A percentile compares a stretch with the other conserved stretches of the same genome.
phyloP scores from a whole-genome alignment of 2,888 invertebrate genomes.

The Neoaliturus tenellus region DNA sequence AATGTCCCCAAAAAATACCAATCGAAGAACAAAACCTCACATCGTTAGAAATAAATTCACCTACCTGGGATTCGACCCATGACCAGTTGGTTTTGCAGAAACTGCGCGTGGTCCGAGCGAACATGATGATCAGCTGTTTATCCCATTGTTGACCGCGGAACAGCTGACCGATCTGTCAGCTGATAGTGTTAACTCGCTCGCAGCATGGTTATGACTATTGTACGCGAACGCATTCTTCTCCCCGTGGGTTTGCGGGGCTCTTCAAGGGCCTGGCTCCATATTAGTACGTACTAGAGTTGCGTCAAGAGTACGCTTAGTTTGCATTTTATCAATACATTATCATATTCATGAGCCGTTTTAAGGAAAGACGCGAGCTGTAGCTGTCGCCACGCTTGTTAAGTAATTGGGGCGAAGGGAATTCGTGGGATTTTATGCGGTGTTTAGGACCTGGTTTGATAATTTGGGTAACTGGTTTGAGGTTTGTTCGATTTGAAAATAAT shows the following conservation, averaged over 20 bases:
- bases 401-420: conserved; percentile 1
- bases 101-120: conserved; percentile 3
- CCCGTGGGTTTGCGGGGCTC: background rate
- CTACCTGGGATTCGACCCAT: conserved; percentile 56
- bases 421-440: background rate
- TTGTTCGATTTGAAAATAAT: too few relatives aligned
- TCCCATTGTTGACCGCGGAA: background rate
- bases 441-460: too few relatives aligned
- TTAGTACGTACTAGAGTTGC: background rate
- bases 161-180: background rate
- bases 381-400: conserved; percentile 1
- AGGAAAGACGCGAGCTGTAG: background rate
- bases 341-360: conserved; percentile 12
- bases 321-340: conserved; percentile 17
- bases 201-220: conserved; percentile 7
- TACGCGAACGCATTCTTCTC: background rate
- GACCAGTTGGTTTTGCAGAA: conserved; percentile 56
- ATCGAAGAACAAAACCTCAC: conserved; percentile 14
- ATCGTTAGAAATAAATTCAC: conserved; percentile 10
- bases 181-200: conserved; percentile 7
- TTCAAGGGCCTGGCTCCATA: background rate
- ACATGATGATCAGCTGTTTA: conserved; percentile 24
- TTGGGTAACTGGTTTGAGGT: too few relatives aligned
- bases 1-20: conserved; percentile 38
- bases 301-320: background rate